Evolutionary conservation across 2,797 vertebrate genomes (phyloP).

Genomic region (Anas acuta): DNA sequence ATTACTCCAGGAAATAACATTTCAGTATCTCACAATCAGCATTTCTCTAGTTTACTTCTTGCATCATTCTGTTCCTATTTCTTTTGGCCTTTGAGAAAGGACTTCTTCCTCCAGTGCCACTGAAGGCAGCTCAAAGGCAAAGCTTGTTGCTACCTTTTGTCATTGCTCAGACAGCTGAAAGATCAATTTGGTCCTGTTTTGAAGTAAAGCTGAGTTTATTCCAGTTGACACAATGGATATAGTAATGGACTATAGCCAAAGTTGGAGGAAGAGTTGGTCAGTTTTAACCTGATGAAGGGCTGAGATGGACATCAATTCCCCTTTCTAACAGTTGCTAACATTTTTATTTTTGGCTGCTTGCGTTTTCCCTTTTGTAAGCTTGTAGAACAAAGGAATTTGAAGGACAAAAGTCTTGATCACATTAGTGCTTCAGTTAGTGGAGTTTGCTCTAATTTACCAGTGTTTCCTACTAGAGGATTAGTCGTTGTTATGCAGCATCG

Average conservation of each 20-base stretch:
- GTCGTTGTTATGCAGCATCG: neutral
- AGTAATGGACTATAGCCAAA: neutral
- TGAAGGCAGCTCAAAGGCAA: neutral
- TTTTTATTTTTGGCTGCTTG: neutral
- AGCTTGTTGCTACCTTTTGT: neutral
- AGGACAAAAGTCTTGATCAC: neutral
- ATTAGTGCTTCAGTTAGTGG: neutral
- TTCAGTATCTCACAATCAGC: conserved; percentile 14
- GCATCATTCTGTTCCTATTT: neutral
- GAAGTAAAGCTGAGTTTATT: neutral
- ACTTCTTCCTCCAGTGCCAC: neutral
- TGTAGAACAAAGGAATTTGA: neutral
- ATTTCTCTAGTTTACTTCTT: neutral
- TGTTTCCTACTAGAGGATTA: neutral
- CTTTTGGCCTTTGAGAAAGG: neutral
- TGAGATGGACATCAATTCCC: neutral
- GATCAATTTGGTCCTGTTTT: neutral
- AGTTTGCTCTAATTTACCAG: neutral
- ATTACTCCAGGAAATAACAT: conserved; percentile 52
- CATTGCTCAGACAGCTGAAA: neutral
- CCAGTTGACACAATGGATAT: neutral
- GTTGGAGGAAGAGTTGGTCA: neutral
- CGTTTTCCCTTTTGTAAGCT: neutral
- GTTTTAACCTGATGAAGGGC: neutral
- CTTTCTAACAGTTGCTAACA: neutral